phyloP scores from a whole-genome alignment of 2,797 vertebrate species.

The Ctenochaetus hawaiiensis region DNA sequence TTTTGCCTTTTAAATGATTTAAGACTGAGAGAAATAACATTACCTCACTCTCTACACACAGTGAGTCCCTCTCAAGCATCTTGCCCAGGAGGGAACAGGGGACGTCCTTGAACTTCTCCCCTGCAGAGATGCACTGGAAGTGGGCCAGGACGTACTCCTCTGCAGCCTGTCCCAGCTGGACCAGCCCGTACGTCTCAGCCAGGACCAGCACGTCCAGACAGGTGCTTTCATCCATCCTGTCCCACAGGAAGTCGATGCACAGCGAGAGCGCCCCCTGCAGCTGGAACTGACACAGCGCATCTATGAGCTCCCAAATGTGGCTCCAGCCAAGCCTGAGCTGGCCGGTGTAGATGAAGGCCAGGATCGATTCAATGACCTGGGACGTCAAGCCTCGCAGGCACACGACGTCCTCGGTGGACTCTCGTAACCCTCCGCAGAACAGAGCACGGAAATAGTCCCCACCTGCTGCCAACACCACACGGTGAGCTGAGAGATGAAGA shows the following conservation, averaged over 20 bases:
- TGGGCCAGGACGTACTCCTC: conserved; percentile 14
- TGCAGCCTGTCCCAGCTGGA: conserved; percentile 17
- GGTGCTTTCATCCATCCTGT: conserved; percentile 34
- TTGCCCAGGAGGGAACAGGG: conserved; percentile 16
- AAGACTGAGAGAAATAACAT: background rate
- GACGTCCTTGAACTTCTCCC: conserved; percentile 44
- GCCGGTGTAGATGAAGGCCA: conserved; percentile 29
- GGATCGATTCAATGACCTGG: conserved; percentile 37
- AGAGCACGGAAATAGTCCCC: conserved; percentile 49
- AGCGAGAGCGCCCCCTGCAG: conserved; percentile 82
- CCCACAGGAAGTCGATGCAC: conserved; percentile 65
- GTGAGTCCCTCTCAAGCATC: conserved; percentile 29
- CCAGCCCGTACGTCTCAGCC: conserved; percentile 32
- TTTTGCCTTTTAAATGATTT: no score
- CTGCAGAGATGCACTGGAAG: conserved; percentile 34
- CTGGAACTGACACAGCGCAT: conserved; percentile 84
- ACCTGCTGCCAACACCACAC: conserved; percentile 19
- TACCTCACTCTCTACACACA: conserved; percentile 43
- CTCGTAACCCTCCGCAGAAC: conserved; percentile 42
- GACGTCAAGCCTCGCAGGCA: conserved; percentile 23
- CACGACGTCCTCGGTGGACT: conserved; percentile 29
- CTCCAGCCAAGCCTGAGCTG: conserved; percentile 74
- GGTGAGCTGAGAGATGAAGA: conserved; percentile 24
- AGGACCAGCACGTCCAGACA: conserved; percentile 49
- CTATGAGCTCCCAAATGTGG: conserved; percentile 80